Percentiles rank a stretch among this genome's conserved stretches.
phyloP scores from a whole-genome alignment of 2,113 vertebrate species.

The Cynopterus brachyotis region DNA sequence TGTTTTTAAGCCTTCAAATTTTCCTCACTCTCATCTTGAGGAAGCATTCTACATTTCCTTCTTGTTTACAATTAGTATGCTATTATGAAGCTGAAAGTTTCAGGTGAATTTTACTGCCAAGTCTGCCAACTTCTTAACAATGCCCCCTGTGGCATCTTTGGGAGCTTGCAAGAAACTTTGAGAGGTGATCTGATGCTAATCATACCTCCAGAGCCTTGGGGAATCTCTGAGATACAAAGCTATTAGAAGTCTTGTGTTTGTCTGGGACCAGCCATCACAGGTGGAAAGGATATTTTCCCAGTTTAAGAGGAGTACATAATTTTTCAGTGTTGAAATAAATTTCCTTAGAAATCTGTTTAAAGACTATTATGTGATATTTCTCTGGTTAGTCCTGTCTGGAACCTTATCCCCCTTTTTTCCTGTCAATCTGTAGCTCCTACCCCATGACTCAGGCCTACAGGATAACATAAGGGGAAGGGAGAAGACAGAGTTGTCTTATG shows the following conservation, averaged over 20 bases:
- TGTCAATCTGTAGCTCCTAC: background rate
- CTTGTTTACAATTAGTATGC: conserved; percentile 69
- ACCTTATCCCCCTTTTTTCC: background rate
- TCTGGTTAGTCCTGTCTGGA: background rate
- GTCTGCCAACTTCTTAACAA: conserved; percentile 72
- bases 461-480: background rate
- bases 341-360: conserved; percentile 26
- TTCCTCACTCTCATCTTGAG: conserved; percentile 29
- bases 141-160: conserved; percentile 63
- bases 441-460: background rate
- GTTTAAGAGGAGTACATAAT: background rate
- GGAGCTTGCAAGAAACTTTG: conserved; percentile 60
- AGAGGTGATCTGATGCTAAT: conserved; percentile 55
- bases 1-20: conserved; percentile 47
- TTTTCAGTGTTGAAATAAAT: conserved; percentile 46
- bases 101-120: conserved; percentile 60
- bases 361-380: background rate
- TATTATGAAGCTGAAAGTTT: conserved; percentile 64
- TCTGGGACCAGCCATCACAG: conserved; percentile 15
- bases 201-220: conserved; percentile 46
- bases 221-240: conserved; percentile 29
- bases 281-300: background rate
- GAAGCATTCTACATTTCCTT: background rate
- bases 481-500: conserved; percentile 25
- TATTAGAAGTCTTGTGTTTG: conserved; percentile 51